Conservation (phyloP, 2,113 vertebrate species). For the Osmerus eperlanus region DNA sequence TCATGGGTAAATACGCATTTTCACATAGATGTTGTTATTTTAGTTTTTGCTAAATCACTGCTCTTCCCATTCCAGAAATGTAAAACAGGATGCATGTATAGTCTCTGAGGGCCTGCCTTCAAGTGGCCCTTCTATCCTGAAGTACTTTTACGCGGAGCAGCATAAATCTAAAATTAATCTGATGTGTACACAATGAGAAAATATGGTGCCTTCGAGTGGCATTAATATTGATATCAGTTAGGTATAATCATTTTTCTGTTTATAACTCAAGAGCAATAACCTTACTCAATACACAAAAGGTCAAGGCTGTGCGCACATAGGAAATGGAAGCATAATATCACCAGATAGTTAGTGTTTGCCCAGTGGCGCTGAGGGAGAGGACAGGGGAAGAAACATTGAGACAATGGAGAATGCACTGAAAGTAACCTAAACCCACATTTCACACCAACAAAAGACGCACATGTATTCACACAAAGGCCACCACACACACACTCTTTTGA, state of each 20-base stretch:
- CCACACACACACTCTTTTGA: not conserved
- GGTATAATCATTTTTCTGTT: constrained; percentile 28
- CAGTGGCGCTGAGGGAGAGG: constrained; percentile 46
- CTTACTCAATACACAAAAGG: constrained; percentile 55
- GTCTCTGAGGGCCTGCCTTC: not conserved
- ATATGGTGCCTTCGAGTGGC: constrained; percentile 20
- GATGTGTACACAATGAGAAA: constrained; percentile 6
- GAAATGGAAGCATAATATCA: constrained; percentile 53
- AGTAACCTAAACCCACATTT: not conserved
- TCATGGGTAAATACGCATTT: too few relatives aligned
- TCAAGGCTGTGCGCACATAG: constrained; percentile 28
- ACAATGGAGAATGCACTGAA: not conserved
- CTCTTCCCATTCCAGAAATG: too few relatives aligned
- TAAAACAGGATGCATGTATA: not conserved
- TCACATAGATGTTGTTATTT: too few relatives aligned
- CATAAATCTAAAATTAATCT: constrained; percentile 4
- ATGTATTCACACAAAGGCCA: not conserved
- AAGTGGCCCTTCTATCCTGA: not conserved
- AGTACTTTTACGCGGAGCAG: constrained; percentile 21
- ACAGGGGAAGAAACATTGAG: constrained; percentile 3
- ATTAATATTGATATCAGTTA: constrained; percentile 49
- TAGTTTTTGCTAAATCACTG: too few relatives aligned
- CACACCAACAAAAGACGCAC: not conserved
- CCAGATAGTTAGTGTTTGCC: constrained; percentile 42
- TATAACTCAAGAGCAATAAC: constrained; percentile 6